Evolutionary conservation across 2,113 vertebrate genomes (phyloP), one percentile per base, ranked within the genome.

Genomic region (Nanorana parkeri): DNA sequence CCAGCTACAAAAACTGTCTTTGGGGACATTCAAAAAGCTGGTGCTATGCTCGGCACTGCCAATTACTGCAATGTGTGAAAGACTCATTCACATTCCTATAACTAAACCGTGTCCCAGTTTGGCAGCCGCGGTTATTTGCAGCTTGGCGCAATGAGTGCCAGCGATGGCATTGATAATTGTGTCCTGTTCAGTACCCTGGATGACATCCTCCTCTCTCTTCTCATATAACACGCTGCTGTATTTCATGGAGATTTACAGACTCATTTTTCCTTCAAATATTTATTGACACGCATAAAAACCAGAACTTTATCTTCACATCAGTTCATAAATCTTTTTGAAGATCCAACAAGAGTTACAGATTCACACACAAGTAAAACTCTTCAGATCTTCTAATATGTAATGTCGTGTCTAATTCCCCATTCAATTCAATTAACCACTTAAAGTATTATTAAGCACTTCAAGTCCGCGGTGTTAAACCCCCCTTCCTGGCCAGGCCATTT

Each of bases 61-160:
- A 78, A 78, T 67, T 55, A 52, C 8, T 68, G 28, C 64, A 78
- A 67, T 78, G 52, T 24, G 52, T 78, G 60, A 51, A 17, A 65
- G 24, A 66, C 10, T 41, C 56, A 41, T 65, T 54, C 7, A n/a
- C 52, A 51, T 28, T 52, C 36, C 61, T 19, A 64, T 21, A 17
- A 68, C 24, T 68, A 78, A 54, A 29, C 47, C 21, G 20, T 29
- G 61, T 66, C 77, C 64, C 24, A 23, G 2, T 56, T 67, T 78
- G 77, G 47, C 77, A 67, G 64, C 28, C 28, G 15, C 17, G 51
- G 26, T 6, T 60, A 55, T 78, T 17, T 54, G 28, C 64, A 68
- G 63, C 41, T 68, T 36, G 51, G 24, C 64, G 55, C 21, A 55
- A 55, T 78, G 36, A 32, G 23, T 68, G 51, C 77, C 77, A 78